phyloP scores from a whole-genome alignment of 2,888 invertebrate species.

The Brachylomia viminalis region DNA sequence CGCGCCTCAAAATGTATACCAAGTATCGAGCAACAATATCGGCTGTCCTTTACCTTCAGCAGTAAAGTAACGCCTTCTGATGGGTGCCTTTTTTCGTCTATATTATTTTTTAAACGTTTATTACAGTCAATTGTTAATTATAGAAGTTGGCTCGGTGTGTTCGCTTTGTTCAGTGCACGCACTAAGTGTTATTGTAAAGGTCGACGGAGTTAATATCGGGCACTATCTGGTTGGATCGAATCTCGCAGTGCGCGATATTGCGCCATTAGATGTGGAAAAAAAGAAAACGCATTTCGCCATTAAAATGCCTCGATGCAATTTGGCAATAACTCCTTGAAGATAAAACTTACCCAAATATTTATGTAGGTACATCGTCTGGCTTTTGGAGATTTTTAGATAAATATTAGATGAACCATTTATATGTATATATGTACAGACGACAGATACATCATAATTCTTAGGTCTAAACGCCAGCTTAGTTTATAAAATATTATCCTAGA shows the following conservation, averaged over 20 bases:
- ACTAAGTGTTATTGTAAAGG: constrained; percentile 68
- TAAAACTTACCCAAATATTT: constrained; percentile 36
- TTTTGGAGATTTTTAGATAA: too few relatives aligned
- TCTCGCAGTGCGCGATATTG: constrained; percentile 60
- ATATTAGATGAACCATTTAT: too few relatives aligned
- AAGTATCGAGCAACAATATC: constrained; percentile 59
- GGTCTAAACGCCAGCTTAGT: too few relatives aligned
- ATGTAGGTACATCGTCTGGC: background rate
- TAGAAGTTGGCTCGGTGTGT: constrained; percentile 70
- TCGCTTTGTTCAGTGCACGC: constrained; percentile 68
- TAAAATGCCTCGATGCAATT: constrained; percentile 42
- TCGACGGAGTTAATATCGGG: constrained; percentile 68
- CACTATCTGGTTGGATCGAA: constrained; percentile 63
- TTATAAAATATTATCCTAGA: too few relatives aligned
- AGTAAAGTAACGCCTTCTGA: constrained; percentile 38
- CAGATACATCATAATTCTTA: too few relatives aligned
- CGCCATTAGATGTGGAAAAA: constrained; percentile 55
- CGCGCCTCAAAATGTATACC: constrained; percentile 79
- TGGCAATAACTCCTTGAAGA: constrained; percentile 54
- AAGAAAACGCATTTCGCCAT: constrained; percentile 54
- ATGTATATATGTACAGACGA: too few relatives aligned
- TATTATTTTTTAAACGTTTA: constrained; percentile 66
- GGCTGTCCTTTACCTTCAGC: constrained; percentile 65
- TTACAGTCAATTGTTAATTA: constrained; percentile 71
- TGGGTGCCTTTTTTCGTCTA: constrained; percentile 67